Evolutionary conservation across 2,113 vertebrate genomes (phyloP).

Genomic region (Telmatochromis sp.): DNA sequence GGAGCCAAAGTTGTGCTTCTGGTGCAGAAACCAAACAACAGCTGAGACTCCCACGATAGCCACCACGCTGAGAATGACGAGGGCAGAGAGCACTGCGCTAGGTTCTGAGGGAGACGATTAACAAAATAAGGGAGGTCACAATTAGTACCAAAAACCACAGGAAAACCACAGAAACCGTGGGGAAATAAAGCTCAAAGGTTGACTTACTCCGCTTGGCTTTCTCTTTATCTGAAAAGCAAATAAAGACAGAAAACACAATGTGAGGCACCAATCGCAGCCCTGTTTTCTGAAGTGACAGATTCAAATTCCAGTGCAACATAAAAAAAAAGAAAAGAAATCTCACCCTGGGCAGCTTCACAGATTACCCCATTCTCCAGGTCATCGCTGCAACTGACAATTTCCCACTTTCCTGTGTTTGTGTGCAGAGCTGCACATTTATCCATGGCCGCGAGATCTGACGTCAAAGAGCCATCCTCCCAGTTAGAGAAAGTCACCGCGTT

Average conservation of each 20-base stretch:
- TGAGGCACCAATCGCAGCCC: not conserved
- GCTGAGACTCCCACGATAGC: constrained; percentile 70
- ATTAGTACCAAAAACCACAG: not conserved
- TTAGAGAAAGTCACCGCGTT: constrained; percentile 70
- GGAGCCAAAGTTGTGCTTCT: constrained; percentile 64
- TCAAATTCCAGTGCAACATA: not conserved
- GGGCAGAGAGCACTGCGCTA: constrained; percentile 60
- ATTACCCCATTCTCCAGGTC: constrained; percentile 72
- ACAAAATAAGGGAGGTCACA: constrained; percentile 23
- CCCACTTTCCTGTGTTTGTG: constrained; percentile 76
- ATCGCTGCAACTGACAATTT: constrained; percentile 71
- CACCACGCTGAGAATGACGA: constrained; percentile 76
- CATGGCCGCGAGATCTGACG: constrained; percentile 27
- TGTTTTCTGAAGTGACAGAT: not conserved
- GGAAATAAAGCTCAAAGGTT: not conserved
- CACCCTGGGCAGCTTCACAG: constrained; percentile 76
- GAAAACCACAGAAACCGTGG: not conserved
- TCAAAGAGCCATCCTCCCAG: constrained; percentile 63
- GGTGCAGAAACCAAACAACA: constrained; percentile 76
- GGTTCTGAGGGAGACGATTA: constrained; percentile 34
- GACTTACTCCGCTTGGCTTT: constrained; percentile 52
- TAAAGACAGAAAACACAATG: not conserved
- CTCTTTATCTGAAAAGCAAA: constrained; percentile 19
- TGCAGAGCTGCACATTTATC: constrained; percentile 78
- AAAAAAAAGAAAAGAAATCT: not conserved